phyloP scores from a whole-genome alignment of 1,140 invertebrate genomes.

The Drosophila ogumai region DNA sequence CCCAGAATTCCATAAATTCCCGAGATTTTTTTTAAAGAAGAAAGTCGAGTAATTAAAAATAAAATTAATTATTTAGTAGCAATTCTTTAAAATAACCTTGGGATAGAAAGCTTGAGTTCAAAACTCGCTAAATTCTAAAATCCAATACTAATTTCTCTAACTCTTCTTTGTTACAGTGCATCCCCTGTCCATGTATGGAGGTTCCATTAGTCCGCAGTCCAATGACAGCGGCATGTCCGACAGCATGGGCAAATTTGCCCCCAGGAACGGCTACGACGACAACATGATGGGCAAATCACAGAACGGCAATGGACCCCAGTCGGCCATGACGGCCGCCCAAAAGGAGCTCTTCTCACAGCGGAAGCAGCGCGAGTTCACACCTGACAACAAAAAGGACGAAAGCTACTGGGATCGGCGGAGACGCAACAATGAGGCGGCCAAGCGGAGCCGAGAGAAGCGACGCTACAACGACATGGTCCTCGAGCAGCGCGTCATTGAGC shows the following conservation, averaged over 20 bases:
- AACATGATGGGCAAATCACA: slow-evolving; percentile 77
- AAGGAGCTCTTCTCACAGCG: slow-evolving; percentile 88
- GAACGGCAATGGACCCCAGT: slow-evolving; percentile 84
- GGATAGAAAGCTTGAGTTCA: not conserved
- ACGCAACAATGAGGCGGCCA: slow-evolving; percentile 98
- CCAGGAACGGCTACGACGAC: slow-evolving; percentile 43
- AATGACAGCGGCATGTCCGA: slow-evolving; percentile 78
- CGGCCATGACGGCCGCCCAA: slow-evolving; percentile 80
- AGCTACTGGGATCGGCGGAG: slow-evolving; percentile 98
- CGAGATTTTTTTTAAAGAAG: not conserved
- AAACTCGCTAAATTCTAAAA: too few species aligned
- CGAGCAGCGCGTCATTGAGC: slow-evolving; percentile 96
- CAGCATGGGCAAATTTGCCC: slow-evolving; percentile 71
- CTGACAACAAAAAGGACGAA: slow-evolving; percentile 98
- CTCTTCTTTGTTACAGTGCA: slow-evolving; percentile 61
- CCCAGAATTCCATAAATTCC: not conserved
- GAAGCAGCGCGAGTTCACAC: slow-evolving; percentile 98
- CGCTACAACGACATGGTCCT: slow-evolving; percentile 98
- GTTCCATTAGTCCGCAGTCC: slow-evolving; percentile 79
- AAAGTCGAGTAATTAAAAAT: not conserved
- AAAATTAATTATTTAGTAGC: too few species aligned
- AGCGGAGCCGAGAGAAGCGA: slow-evolving; percentile 96
- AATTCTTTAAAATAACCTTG: not conserved
- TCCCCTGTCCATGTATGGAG: slow-evolving; percentile 76
- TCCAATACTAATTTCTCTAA: not conserved